Evolutionary conservation across 92 coral and sea anemone species (phyloP).

Genomic region (Bergia puertoricense): DNA sequence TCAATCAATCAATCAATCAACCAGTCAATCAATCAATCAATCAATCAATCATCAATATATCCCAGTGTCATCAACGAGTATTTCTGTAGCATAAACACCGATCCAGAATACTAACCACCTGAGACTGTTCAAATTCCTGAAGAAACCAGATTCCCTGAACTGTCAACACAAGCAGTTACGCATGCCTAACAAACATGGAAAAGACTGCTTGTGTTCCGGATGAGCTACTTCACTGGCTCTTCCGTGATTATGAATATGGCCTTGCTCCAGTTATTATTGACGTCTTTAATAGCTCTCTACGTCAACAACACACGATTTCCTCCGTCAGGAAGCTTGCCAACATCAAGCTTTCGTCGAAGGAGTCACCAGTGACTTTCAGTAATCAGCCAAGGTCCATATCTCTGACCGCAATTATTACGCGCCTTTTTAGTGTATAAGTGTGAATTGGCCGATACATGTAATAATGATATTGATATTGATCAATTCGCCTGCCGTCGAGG

Average conservation of each 20-base stretch:
- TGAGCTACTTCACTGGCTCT: neutral
- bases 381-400: neutral
- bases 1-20: too few relatives aligned
- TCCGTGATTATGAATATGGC: neutral
- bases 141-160: slow-evolving; percentile 34
- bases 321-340: neutral
- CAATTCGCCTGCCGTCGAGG: too few relatives aligned
- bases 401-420: too few relatives aligned
- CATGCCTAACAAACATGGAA: neutral
- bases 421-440: too few relatives aligned
- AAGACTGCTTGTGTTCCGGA: too few relatives aligned
- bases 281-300: neutral
- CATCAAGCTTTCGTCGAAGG: neutral
- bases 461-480: too few relatives aligned
- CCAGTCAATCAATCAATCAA: too few relatives aligned
- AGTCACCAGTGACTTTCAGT: neutral
- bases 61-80: neutral
- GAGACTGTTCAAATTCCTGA: slow-evolving; percentile 22
- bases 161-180: neutral
- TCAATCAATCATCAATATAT: neutral
- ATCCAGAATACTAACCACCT: slow-evolving; percentile 2
- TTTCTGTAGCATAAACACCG: neutral
- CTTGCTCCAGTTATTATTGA: neutral
- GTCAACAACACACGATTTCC: neutral
- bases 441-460: too few relatives aligned